Conservation (phyloP, 2,888 invertebrate species). For the Lochmaea capreae region DNA sequence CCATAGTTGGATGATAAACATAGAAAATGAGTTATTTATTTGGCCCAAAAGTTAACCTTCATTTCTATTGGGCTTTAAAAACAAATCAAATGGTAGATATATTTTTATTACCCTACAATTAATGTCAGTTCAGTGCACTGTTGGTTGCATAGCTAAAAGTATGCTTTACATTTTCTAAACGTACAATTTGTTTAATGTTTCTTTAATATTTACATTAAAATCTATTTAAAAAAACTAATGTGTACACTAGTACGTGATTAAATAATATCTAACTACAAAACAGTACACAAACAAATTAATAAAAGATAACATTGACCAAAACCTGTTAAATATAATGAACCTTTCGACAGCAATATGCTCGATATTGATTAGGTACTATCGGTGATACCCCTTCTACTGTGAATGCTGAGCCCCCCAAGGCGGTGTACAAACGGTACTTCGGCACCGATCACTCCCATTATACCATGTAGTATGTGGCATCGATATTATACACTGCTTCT, state of each 20-base stretch:
- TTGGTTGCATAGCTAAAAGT: neutral
- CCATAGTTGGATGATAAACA: no score
- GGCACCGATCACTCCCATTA: slow-evolving; percentile 64
- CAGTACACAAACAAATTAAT: neutral
- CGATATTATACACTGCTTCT: slow-evolving; percentile 22
- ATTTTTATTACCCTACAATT: no score
- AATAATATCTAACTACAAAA: neutral
- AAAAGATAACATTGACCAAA: neutral
- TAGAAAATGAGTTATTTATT: no score
- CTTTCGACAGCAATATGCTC: slow-evolving; percentile 35
- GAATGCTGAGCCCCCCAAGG: slow-evolving; percentile 40
- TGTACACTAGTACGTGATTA: no score
- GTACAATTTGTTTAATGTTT: no score
- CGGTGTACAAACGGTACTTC: slow-evolving; percentile 68
- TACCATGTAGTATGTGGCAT: slow-evolving; percentile 39
- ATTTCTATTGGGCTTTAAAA: no score
- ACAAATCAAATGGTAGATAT: no score
- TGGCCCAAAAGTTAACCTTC: no score
- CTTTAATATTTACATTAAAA: no score
- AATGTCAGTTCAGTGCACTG: neutral
- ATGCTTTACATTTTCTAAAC: no score
- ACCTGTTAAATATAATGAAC: slow-evolving; percentile 27
- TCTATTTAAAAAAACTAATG: no score
- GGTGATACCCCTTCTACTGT: slow-evolving; percentile 58
- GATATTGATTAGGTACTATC: slow-evolving; percentile 33